These are phyloP conservation scores for Cephus pulcher DNA, from an alignment of 2,888 invertebrate genomes.

Conservation along the genomic window DNA sequence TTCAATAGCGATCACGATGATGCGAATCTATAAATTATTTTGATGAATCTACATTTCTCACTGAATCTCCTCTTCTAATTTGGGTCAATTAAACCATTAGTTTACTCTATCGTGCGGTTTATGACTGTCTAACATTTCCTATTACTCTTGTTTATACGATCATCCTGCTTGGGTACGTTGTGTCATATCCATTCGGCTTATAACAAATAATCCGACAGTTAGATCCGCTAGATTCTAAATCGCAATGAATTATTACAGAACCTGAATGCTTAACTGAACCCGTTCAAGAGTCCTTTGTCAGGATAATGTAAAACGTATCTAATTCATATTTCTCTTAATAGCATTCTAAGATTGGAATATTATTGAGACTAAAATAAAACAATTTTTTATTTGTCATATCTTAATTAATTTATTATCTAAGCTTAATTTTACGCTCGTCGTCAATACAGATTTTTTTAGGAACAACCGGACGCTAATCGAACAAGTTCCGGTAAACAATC, in stretches of 20 bases:
- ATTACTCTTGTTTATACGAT: not conserved
- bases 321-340: too few relatives aligned
- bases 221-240: not conserved
- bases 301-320: too few relatives aligned
- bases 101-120: not conserved
- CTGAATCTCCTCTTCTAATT: not conserved
- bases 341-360: not conserved
- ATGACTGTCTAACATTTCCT: not conserved
- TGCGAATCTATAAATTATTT: not conserved
- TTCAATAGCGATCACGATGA: not conserved
- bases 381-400: not conserved
- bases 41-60: not conserved
- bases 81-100: not conserved
- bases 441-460: not conserved
- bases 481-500: not conserved
- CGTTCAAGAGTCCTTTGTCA: too few relatives aligned
- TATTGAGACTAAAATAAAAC: not conserved
- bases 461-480: not conserved
- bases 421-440: not conserved
- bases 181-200: not conserved
- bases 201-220: not conserved
- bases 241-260: not conserved
- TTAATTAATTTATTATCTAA: not conserved
- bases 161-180: not conserved
- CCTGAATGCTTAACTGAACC: not conserved